Conservation (phyloP, 1,140 invertebrate species). For the Pentalonia nigronervosa region DNA sequence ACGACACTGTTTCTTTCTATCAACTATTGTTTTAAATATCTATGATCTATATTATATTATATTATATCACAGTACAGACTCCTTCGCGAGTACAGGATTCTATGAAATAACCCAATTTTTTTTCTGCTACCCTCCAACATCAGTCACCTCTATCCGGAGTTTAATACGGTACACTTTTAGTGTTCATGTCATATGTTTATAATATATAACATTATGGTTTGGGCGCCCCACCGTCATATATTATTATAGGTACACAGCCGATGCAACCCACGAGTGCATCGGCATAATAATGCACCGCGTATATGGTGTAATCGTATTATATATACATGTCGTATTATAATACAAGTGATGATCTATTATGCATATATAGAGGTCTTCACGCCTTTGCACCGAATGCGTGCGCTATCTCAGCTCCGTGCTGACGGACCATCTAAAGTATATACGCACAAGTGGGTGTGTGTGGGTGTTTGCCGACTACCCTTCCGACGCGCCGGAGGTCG, state of each 20-base stretch:
- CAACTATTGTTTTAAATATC: too few species aligned
- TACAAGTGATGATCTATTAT: conserved; percentile 5
- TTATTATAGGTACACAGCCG: too few species aligned
- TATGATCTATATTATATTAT: too few species aligned
- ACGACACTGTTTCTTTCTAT: too few species aligned
- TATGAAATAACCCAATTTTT: too few species aligned
- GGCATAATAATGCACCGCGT: background rate
- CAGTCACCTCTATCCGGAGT: background rate
- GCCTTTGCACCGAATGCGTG: conserved; percentile 10
- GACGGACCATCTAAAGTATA: background rate
- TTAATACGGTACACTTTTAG: too few species aligned
- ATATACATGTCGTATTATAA: background rate
- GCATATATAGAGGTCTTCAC: background rate
- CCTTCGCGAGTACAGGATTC: too few species aligned
- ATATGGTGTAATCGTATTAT: background rate
- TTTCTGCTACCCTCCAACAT: too few species aligned
- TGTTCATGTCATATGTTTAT: too few species aligned
- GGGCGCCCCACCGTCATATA: background rate
- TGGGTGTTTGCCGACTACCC: background rate
- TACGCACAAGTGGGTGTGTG: background rate
- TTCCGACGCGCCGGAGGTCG: background rate
- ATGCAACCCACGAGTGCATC: background rate
- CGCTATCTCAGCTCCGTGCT: background rate
- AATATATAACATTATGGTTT: background rate
- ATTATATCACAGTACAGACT: too few species aligned